phyloP scores from a whole-genome alignment of 1,140 invertebrate species.

The Drosophila lacertosa region DNA sequence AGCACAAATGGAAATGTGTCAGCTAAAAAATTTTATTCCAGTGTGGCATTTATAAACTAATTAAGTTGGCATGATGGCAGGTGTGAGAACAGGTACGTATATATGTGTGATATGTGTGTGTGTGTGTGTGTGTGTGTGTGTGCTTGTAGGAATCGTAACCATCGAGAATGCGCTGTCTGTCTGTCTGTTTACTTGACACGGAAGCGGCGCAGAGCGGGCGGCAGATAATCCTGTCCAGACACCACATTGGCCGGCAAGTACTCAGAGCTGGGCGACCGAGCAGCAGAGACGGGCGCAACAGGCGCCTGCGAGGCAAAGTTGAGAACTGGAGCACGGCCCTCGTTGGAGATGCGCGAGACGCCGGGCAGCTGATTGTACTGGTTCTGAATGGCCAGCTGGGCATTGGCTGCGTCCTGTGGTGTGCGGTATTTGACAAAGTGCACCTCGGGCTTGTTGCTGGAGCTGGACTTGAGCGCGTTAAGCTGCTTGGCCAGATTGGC shows the following conservation, averaged over 20 bases:
- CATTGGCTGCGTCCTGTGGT: constrained; percentile 68
- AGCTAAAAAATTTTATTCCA: constrained; percentile 68
- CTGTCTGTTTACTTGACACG: constrained; percentile 66
- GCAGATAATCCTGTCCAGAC: constrained; percentile 63
- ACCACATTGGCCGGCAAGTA: constrained; percentile 65
- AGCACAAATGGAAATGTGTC: constrained; percentile 40
- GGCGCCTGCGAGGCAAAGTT: constrained; percentile 62
- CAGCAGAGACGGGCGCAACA: neutral
- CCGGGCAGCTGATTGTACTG: constrained; percentile 74
- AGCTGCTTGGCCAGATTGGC: constrained; percentile 64
- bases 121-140: constrained; percentile 33
- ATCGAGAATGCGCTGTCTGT: neutral
- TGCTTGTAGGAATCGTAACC: constrained; percentile 64
- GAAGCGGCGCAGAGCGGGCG: constrained; percentile 69
- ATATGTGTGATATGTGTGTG: constrained; percentile 4
- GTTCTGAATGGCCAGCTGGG: constrained; percentile 73
- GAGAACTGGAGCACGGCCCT: constrained; percentile 69
- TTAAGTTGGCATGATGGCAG: constrained; percentile 38
- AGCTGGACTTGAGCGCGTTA: constrained; percentile 63
- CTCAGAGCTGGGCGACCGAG: constrained; percentile 33
- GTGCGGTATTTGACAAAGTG: constrained; percentile 78
- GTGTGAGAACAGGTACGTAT: constrained; percentile 11
- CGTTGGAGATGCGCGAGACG: constrained; percentile 65
- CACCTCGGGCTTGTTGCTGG: constrained; percentile 68
- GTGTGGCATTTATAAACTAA: constrained; percentile 56